Base-by-base conservation (phyloP, 2,113 vertebrate species). In the Acrocephalus kingi region DNA sequence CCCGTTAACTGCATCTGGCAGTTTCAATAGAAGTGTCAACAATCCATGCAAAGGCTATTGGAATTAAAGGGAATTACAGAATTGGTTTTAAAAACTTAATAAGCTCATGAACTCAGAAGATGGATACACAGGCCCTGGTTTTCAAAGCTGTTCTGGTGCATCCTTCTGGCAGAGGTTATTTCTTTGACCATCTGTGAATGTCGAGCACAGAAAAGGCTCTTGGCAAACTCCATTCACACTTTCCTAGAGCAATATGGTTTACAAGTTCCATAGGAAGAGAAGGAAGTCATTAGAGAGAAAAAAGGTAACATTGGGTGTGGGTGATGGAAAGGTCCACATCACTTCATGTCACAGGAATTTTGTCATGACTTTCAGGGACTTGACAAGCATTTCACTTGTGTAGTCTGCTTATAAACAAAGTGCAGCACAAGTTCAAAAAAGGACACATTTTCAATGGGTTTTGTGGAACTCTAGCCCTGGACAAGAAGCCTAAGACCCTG, bases 61-160 rank as follows among this genome's bases (percentile, higher is more conserved):
- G 95, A 96, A 95, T 95, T 93, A 95, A 92, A 89, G 66, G 74
- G 89, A 95, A 94, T 95, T 89, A 87, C 68, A 82, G 89, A 92
- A 87, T 24, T 91, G 90, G 82, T 92, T 95, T 87, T 49, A 84
- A 95, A 96, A 96, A 71, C 89, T 75, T 94, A 91, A 95, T 84
- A 94, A 95, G 77, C 87, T 92, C 77, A 35, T 28, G 31, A 92
- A 82, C 87, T 61, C 58, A 17, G 64, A 51, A 75, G 91, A 52
- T 51, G 41, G 66, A 31, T 39, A n/a, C 35, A 25, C 16, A 76
- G 74, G 54, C 71, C 83, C 58, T 73, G 81, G 15, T 66, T 89
- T 93, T 61, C 49, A 82, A 83, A 95, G 58, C 66, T 62, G 37
- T 85, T 89, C 78, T 49, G 51, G 67, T 68, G 49, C 87, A 89